phyloP scores from a whole-genome alignment of 2,888 invertebrate species.

The Drosophila prolongata region DNA sequence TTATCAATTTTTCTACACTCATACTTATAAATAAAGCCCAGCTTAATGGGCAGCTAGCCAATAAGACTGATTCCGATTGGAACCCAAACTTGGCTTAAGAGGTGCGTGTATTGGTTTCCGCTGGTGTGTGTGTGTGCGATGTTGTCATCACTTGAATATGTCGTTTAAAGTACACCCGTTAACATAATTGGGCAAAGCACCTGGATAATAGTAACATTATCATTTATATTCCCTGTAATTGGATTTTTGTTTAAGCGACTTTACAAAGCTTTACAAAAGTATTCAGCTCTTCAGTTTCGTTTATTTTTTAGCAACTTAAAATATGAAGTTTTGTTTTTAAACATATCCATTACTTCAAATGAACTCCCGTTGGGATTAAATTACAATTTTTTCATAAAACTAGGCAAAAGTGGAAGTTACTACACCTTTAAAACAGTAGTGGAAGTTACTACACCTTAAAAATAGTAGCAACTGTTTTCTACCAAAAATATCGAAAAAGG shows the following conservation, averaged over 20 bases:
- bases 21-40: conserved; percentile 21
- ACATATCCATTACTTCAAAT: too few relatives aligned
- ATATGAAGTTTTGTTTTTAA: too few relatives aligned
- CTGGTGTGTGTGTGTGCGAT: conserved; percentile 44
- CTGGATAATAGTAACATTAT: too few relatives aligned
- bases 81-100: conserved; percentile 46
- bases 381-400: not conserved
- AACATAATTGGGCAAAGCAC: conserved; percentile 4
- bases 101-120: conserved; percentile 23
- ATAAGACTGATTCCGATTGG: conserved; percentile 49
- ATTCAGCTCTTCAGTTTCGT: too few relatives aligned
- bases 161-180: conserved; percentile 32
- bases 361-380: not conserved
- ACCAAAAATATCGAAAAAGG: not conserved
- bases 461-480: not conserved
- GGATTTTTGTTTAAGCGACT: too few relatives aligned
- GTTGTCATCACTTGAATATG: conserved; percentile 71
- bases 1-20: conserved; percentile 7
- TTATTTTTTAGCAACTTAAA: too few relatives aligned
- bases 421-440: not conserved
- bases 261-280: too few relatives aligned
- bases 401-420: not conserved
- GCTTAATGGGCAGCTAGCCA: conserved; percentile 32
- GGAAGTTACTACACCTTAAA: not conserved
- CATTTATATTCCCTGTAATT: too few relatives aligned